Evolutionary conservation across 2,888 invertebrate species (phyloP), one percentile per base, ranked within the genome.

Genomic region (Fabriciana adippe): DNA sequence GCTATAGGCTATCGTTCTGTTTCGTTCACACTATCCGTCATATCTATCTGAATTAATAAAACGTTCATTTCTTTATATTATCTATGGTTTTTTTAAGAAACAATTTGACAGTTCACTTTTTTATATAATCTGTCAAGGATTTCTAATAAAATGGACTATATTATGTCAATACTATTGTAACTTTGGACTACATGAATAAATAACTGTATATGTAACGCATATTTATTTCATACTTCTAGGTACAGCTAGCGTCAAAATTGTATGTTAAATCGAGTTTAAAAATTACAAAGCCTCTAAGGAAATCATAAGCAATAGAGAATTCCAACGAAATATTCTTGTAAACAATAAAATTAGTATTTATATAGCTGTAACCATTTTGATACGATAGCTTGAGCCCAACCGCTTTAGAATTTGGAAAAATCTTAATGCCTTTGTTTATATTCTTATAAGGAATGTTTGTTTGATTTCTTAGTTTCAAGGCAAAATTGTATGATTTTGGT

Each of bases 231-330:
- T 41, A 53, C 51, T 48, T 55, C 50, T 63, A 63, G 55, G 26
- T 57, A 68, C 64, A 51, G 63, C 65, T 69, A 67, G 62, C 59
- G 26, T 66, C 54, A 35, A 47, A 55, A 31, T 60, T 47, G 35
- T 61, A 50, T 51, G 26, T 51, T 18, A 51, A 51, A 51, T 18
- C 16, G 15, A 48, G 26, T 26, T n/a, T 48, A 45, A 18, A 35
- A 61, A 61, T 35, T 16, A 16, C 18, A 61, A 41, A 53, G 11
- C 18, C 51, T 14, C 6, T 61, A 41, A 50, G 51, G 74, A 81
- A 83, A 71, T 71, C 73, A 78, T 80, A 81, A 85, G 82, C 86
- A 86, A 84, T 85, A 83, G 80, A 70, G 69, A 73, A 48, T 55
- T 67, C 41, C 64, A 69, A 62, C 69, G 62, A 69, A 65, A 53